Evolutionary conservation across 2,888 invertebrate species (phyloP).

Genomic region (Ceramica pisi): DNA sequence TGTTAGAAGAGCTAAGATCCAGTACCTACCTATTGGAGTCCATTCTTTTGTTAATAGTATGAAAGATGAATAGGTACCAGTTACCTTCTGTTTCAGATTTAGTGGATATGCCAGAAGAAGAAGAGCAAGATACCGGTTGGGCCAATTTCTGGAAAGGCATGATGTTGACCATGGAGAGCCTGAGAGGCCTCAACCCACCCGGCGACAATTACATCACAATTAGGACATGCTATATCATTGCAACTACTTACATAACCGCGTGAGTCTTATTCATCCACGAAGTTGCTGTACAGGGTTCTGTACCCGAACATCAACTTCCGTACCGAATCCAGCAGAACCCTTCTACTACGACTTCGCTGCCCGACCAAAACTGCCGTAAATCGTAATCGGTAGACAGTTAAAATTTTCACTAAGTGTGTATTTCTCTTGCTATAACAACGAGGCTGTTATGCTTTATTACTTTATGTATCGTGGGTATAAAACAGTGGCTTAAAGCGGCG

Average conservation of each 20-base stretch:
- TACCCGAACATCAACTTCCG: no score
- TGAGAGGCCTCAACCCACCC: fast-evolving
- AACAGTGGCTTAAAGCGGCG: no score
- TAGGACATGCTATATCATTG: conserved; percentile 47
- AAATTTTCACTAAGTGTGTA: not conserved
- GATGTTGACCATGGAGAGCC: fast-evolving
- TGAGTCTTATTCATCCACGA: conserved; percentile 42
- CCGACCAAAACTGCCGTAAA: not conserved
- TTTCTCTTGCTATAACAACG: no score
- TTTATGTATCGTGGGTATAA: no score
- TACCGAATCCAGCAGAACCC: not conserved
- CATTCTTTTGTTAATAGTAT: no score
- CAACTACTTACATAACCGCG: conserved; percentile 56
- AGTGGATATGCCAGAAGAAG: fast-evolving
- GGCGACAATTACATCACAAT: fast-evolving
- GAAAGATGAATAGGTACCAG: not conserved
- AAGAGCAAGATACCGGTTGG: not conserved
- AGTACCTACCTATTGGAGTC: no score
- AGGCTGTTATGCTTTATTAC: no score
- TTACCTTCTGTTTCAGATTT: conserved; percentile 7
- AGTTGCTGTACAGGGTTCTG: not conserved
- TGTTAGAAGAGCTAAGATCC: no score
- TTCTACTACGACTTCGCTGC: not conserved
- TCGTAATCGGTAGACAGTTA: not conserved
- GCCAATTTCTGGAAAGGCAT: fast-evolving